Percentiles rank a stretch among this genome's conserved stretches.
Evolutionary conservation across 2,113 vertebrate species (phyloP).

Genomic region (Rhodinocichla rosea): DNA sequence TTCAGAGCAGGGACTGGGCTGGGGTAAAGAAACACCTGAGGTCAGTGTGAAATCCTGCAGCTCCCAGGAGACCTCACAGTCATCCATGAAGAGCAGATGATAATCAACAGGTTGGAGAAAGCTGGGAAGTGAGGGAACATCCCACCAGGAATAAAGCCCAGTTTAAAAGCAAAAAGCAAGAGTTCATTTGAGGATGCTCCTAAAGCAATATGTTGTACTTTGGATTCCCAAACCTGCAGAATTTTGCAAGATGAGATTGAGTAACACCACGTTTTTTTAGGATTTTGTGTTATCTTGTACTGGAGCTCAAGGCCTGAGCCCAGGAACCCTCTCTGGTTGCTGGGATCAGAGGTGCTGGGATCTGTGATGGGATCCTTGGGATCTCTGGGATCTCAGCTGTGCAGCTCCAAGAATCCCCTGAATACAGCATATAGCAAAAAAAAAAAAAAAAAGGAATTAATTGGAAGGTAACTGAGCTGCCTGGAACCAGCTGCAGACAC

Average conservation of each 20-base stretch:
- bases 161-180: neutral
- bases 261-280: neutral
- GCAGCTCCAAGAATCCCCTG: neutral
- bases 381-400: neutral
- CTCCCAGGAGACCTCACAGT: neutral
- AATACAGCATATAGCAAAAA: neutral
- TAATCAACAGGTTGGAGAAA: neutral
- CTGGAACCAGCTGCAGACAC: neutral
- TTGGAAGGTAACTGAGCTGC: neutral
- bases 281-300: neutral
- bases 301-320: neutral
- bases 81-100: neutral
- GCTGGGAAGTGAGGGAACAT: neutral
- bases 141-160: neutral
- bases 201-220: neutral
- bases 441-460: neutral
- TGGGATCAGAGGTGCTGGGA: neutral
- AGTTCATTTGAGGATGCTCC: neutral
- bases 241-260: neutral
- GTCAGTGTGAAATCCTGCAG: neutral
- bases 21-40: neutral
- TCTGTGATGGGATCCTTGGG: neutral
- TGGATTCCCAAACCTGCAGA: neutral
- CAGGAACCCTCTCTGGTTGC: neutral
- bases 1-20: neutral